Evolutionary conservation across 2,888 invertebrate genomes (phyloP).

Genomic region (Spodoptera picta): DNA sequence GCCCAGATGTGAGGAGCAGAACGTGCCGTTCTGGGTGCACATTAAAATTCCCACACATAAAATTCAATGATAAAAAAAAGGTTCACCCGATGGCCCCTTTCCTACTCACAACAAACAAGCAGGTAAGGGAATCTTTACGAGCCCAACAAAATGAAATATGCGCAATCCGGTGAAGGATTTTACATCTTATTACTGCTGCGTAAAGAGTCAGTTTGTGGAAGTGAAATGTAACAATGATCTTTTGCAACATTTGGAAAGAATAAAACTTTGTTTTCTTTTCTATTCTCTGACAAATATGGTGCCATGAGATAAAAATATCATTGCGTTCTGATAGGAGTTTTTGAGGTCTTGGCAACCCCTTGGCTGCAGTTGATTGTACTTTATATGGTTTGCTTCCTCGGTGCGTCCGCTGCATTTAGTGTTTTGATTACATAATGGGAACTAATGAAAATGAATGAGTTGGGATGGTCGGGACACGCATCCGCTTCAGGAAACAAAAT

Average conservation of each 20-base stretch:
- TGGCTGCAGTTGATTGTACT: slow-evolving; percentile 62
- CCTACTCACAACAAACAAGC: slow-evolving; percentile 86
- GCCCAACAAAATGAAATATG: slow-evolving; percentile 82
- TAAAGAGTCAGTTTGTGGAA: slow-evolving; percentile 73
- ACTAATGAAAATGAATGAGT: slow-evolving; percentile 70
- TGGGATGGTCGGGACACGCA: slow-evolving; percentile 43
- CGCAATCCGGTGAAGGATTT: slow-evolving; percentile 75
- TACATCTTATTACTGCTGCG: slow-evolving; percentile 77
- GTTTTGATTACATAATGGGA: slow-evolving; percentile 66
- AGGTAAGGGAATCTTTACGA: slow-evolving; percentile 87
- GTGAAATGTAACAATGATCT: slow-evolving; percentile 67
- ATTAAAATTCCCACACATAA: slow-evolving; percentile 88
- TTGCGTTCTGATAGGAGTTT: slow-evolving; percentile 63
- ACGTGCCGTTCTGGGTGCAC: slow-evolving; percentile 84
- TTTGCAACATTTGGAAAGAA: slow-evolving; percentile 69
- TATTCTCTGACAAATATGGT: slow-evolving; percentile 66
- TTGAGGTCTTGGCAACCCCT: slow-evolving; percentile 64
- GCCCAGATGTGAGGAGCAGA: slow-evolving; percentile 83
- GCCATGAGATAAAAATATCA: slow-evolving; percentile 62
- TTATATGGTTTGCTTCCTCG: slow-evolving; percentile 67
- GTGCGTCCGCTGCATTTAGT: slow-evolving; percentile 57
- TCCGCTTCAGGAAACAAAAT: slow-evolving; percentile 58
- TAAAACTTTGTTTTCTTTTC: slow-evolving; percentile 74
- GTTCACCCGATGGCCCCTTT: slow-evolving; percentile 81
- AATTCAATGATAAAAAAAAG: slow-evolving; percentile 84